Conservation (phyloP, 2,113 vertebrate species). For the Columbina picui region DNA sequence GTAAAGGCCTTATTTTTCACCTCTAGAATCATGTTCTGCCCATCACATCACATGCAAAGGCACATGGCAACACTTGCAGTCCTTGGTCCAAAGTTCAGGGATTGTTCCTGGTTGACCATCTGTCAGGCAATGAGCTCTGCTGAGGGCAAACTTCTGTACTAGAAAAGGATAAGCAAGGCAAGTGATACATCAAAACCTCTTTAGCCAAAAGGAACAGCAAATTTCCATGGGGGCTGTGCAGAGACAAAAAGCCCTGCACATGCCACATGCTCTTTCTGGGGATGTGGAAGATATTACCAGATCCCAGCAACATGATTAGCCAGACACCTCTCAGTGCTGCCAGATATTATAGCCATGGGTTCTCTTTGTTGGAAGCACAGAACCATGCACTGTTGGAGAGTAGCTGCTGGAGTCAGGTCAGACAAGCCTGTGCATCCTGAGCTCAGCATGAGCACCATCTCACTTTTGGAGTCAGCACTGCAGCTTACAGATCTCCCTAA, state of each 20-base stretch:
- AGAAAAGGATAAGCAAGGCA: neutral
- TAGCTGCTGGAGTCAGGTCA: neutral
- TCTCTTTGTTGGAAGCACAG: neutral
- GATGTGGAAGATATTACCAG: neutral
- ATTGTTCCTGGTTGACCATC: neutral
- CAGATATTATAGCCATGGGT: rapidly evolving
- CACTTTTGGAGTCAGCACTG: neutral
- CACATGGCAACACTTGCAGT: neutral
- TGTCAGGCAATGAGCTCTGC: neutral
- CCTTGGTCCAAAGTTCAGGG: neutral
- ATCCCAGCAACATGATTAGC: neutral
- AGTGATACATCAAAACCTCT: neutral
- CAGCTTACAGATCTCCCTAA: neutral
- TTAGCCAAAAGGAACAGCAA: neutral
- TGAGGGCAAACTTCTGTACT: neutral
- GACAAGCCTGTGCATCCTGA: neutral
- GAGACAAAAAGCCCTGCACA: neutral
- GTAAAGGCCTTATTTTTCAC: neutral
- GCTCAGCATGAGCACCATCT: neutral
- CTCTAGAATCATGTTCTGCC: neutral
- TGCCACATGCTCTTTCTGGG: rapidly evolving
- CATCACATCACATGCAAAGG: neutral
- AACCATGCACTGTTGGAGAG: rapidly evolving
- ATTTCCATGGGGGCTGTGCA: neutral
- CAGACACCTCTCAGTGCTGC: neutral